A percentile compares a stretch with the other conserved stretches of the same genome.
These are phyloP conservation scores for Aspidapion aeneum DNA, from an alignment of 2,888 invertebrate species.

Conservation along the genomic window DNA sequence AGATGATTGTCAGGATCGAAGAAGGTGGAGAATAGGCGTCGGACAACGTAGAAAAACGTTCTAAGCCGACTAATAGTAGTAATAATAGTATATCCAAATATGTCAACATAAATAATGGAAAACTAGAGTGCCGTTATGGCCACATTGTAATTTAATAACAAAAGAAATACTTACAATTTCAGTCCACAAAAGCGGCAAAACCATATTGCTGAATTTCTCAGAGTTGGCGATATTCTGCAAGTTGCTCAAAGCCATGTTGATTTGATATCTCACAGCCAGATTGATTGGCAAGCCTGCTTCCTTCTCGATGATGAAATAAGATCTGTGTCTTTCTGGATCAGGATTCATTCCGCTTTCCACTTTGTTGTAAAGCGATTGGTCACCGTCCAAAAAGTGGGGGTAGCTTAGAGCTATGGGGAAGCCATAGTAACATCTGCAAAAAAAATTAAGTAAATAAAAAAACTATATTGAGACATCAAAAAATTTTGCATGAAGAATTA, in stretches of 20 bases:
- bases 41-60: no score
- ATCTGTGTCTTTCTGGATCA: slow-evolving; percentile 59
- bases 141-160: no score
- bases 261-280: slow-evolving; percentile 78
- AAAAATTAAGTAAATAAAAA: no score
- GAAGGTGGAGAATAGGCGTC: no score
- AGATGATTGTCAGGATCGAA: no score
- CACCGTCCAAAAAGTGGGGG: slow-evolving; percentile 80
- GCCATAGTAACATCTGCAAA: slow-evolving; percentile 82
- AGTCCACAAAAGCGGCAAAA: slow-evolving; percentile 82
- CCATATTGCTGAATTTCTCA: slow-evolving; percentile 64
- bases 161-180: slow-evolving; percentile 89
- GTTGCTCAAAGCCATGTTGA: slow-evolving; percentile 78
- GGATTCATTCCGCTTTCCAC: slow-evolving; percentile 67
- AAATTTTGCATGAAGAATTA: no score
- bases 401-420: slow-evolving; percentile 87
- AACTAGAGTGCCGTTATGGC: no score
- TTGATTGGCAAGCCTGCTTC: slow-evolving; percentile 75
- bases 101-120: no score
- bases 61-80: no score
- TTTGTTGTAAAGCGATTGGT: slow-evolving; percentile 58
- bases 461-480: no score
- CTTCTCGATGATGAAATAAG: slow-evolving; percentile 77
- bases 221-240: slow-evolving; percentile 63
- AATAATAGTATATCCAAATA: no score